Conservation (phyloP, 2,113 vertebrate species). For the Anhinga rufa region DNA sequence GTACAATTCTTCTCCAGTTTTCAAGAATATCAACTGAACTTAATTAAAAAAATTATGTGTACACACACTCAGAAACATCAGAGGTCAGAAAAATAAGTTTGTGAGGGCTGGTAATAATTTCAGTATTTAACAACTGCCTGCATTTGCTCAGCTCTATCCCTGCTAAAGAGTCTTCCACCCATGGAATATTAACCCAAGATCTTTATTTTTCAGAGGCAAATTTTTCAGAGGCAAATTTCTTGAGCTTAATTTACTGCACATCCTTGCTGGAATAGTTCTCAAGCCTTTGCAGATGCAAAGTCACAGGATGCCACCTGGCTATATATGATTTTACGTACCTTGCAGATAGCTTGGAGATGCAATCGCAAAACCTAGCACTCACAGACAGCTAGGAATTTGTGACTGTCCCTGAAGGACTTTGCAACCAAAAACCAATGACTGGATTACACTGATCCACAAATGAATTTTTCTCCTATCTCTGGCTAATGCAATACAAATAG, state of each 20-base stretch:
- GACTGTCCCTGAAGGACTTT: slow-evolving; percentile 33
- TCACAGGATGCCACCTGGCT: not conserved
- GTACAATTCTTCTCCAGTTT: not conserved
- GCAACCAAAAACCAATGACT: slow-evolving; percentile 43
- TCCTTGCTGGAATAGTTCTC: slow-evolving; percentile 28
- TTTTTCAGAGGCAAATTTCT: slow-evolving; percentile 6
- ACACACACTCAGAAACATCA: not conserved
- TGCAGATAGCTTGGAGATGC: slow-evolving; percentile 11
- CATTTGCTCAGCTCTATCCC: not conserved
- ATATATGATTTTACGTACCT: not conserved
- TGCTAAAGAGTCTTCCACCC: not conserved
- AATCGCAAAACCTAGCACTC: slow-evolving; percentile 14
- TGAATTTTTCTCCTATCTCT: slow-evolving; percentile 42
- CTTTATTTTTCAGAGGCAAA: not conserved
- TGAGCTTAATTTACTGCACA: slow-evolving; percentile 22
- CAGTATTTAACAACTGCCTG: not conserved
- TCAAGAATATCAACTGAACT: not conserved
- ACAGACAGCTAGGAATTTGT: slow-evolving; percentile 14
- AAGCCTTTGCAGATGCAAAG: not conserved
- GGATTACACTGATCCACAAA: slow-evolving; percentile 56
- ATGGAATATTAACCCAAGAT: not conserved
- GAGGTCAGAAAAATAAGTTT: not conserved
- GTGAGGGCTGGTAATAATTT: not conserved
- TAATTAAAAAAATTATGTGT: not conserved
- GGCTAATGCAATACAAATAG: slow-evolving; percentile 36